These are phyloP conservation scores for Noctua janthina DNA, from an alignment of 2,888 invertebrate species.

Conservation along the genomic window DNA sequence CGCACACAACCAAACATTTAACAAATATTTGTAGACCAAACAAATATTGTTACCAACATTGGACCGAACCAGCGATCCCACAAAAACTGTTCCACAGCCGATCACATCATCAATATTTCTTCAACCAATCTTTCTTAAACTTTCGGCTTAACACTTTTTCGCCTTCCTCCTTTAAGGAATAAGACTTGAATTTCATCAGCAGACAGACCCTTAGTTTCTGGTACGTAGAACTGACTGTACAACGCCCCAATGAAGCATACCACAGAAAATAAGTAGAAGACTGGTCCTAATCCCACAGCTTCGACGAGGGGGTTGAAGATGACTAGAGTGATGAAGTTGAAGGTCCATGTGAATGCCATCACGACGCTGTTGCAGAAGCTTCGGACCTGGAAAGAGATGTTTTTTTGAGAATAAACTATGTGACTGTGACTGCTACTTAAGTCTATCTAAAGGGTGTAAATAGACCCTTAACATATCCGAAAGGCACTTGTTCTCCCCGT, in stretches of 20 bases:
- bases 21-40: constrained; percentile 11
- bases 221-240: constrained; percentile 78
- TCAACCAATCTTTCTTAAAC: background rate
- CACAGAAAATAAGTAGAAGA: constrained; percentile 82
- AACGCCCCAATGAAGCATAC: constrained; percentile 77
- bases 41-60: constrained; percentile 24
- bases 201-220: constrained; percentile 84
- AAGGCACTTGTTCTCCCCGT: too few species aligned
- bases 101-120: constrained; percentile 6
- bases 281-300: constrained; percentile 77
- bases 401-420: background rate
- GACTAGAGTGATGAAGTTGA: constrained; percentile 79
- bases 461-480: too few species aligned
- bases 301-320: constrained; percentile 80
- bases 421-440: background rate
- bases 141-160: constrained; percentile 40
- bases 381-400: constrained; percentile 71
- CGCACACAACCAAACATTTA: constrained; percentile 15
- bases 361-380: constrained; percentile 78
- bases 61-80: background rate
- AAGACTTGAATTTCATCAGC: constrained; percentile 78
- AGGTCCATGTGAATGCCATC: constrained; percentile 76
- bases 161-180: constrained; percentile 68
- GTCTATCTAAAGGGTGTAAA: too few species aligned
- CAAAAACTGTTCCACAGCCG: background rate